phyloP scores from a whole-genome alignment of 2,888 invertebrate genomes.

The Mamestra brassicae region DNA sequence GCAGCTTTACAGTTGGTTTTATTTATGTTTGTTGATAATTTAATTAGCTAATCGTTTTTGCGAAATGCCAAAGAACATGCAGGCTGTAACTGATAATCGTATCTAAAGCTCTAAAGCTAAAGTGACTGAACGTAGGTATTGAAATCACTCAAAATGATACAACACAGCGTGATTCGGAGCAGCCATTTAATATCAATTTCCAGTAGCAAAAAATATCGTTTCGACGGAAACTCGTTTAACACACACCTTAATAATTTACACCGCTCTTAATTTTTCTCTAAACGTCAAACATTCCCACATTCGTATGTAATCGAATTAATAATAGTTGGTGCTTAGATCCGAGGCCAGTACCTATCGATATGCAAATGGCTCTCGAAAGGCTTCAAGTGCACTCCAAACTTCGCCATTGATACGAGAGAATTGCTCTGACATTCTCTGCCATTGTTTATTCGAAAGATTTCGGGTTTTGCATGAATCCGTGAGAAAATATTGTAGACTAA shows the following conservation, averaged over 20 bases:
- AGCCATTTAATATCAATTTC: neutral
- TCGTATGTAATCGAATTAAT: constrained; percentile 59
- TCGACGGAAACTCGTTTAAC: neutral
- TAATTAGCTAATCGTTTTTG: constrained; percentile 14
- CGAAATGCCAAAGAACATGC: neutral
- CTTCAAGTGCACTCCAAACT: constrained; percentile 79
- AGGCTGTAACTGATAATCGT: too few relatives aligned
- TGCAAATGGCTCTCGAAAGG: constrained; percentile 84
- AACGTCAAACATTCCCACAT: constrained; percentile 61
- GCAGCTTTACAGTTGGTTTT: neutral
- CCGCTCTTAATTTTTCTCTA: constrained; percentile 10
- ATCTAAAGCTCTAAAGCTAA: neutral
- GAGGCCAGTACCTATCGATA: constrained; percentile 81
- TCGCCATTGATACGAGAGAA: constrained; percentile 71
- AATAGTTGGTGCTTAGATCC: constrained; percentile 58
- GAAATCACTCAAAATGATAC: neutral
- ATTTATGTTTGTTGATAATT: neutral
- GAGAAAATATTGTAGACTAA: constrained; percentile 69
- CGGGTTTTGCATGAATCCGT: constrained; percentile 69
- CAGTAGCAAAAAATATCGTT: neutral
- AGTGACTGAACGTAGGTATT: neutral
- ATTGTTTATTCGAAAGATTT: constrained; percentile 79
- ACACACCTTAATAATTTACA: neutral
- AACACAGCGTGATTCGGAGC: neutral
- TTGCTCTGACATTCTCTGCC: constrained; percentile 81